Base-by-base conservation (phyloP, 35 echinoderm and acorn worm genomes). In the Ophioderma brevispina region DNA sequence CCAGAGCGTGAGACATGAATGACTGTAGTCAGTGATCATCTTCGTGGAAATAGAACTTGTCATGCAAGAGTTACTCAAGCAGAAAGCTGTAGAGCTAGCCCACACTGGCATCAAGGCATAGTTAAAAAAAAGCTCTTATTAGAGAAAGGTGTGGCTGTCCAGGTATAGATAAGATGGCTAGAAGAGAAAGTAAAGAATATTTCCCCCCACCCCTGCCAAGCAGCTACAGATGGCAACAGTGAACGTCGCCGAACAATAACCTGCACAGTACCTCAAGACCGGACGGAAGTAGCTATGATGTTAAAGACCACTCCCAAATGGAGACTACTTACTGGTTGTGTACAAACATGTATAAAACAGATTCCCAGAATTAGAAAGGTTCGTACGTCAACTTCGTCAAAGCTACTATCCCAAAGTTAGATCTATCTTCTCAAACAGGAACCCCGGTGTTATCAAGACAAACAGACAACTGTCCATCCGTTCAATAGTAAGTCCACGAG, bases 131-230 rank as follows among this genome's bases (percentile, higher is more conserved):
- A 91, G 46, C 25, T 15, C 23, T 32, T 84, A 30, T 56, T 0
- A 91, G 81, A 78, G 89, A 85, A 32, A 91, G 85, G 56, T 0
- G 41, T 23, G 84, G 80, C n/a, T 91, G 76, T 34, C 89, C 81
- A 85, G 64, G 40, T 17, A 85, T 85, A 81, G 78, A n/a, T n/a
- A 18, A 91, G 39, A 50, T 40, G 84, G 55, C n/a, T 55, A 78
- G 85, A n/a, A n/a, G n/a, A 15, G 85, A n/a, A 85, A 78, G 55
- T 90, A 8, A 82, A 90, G 37, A 19, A 76, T n/a, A 43, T 91
- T 80, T 33, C n/a, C 17, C 31, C 85, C 23, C 80, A 80, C 85
- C 81, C 40, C 89, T 85, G n/a, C 70, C n/a, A n/a, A n/a, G 80
- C 89, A 76, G 36, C 88, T 8, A n/a, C 23, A 1, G 17, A 40